phyloP scores from a whole-genome alignment of 2,113 vertebrate genomes.

The Pionites leucogaster region DNA sequence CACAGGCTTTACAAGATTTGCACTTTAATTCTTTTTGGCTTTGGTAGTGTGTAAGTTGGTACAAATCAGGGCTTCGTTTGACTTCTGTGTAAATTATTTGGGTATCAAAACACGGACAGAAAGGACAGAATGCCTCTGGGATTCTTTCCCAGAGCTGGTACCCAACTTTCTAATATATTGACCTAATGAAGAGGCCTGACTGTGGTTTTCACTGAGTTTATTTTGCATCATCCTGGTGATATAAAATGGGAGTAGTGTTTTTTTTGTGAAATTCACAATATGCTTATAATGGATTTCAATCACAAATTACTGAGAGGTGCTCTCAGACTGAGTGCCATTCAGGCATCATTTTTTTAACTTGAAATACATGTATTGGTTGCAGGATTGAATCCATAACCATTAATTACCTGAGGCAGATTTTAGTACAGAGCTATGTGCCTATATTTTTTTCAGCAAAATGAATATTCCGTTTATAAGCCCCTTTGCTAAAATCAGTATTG shows the following conservation, averaged over 20 bases:
- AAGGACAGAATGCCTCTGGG: background rate
- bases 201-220: background rate
- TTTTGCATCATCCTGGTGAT: background rate
- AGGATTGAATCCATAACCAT: constrained; percentile 36
- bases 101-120: background rate
- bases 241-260: background rate
- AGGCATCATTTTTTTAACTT: constrained; percentile 23
- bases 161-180: background rate
- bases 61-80: background rate
- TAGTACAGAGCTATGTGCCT: background rate
- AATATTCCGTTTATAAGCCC: constrained; percentile 1
- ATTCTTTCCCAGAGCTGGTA: background rate
- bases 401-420: constrained; percentile 47
- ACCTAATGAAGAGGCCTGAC: background rate
- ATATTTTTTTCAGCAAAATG: background rate
- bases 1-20: background rate
- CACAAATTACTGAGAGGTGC: background rate
- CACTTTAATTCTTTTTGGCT: background rate
- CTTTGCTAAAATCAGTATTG: constrained; percentile 22
- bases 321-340: background rate
- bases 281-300: background rate
- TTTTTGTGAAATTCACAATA: background rate
- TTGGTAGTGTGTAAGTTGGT: background rate
- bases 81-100: background rate
- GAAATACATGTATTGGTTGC: constrained; percentile 26